A percentile compares a stretch with the other conserved stretches of the same genome.
These are phyloP conservation scores for Aphelinus atriplicis DNA, from an alignment of 1,140 invertebrate genomes.

Conservation along the genomic window DNA sequence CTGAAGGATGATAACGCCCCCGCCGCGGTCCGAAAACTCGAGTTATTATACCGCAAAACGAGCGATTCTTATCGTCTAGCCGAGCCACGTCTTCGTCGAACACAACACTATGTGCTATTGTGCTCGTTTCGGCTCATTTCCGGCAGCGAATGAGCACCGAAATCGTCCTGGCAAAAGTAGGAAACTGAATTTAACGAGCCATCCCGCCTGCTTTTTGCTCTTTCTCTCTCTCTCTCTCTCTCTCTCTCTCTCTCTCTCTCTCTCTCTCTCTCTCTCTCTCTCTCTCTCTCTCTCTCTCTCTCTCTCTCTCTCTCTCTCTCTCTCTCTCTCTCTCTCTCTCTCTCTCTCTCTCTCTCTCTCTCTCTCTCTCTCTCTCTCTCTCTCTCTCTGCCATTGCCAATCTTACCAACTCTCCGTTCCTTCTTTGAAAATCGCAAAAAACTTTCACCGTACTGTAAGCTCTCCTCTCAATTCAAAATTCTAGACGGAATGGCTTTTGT, in stretches of 20 bases:
- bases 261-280: constrained; percentile 19
- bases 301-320: constrained; percentile 5
- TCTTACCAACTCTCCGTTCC: too few species aligned
- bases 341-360: constrained; percentile 16
- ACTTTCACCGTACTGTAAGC: neutral
- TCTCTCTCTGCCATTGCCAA: neutral
- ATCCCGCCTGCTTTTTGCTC: constrained; percentile 19
- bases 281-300: constrained; percentile 11
- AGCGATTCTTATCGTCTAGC: constrained; percentile 27
- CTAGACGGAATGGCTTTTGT: constrained; percentile 10
- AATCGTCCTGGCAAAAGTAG: constrained; percentile 7
- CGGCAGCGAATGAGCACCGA: constrained; percentile 13
- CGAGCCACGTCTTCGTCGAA: constrained; percentile 23
- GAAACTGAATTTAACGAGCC: constrained; percentile 33
- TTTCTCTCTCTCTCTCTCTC: constrained; percentile 18
- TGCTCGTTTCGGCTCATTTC: constrained; percentile 31
- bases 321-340: constrained; percentile 17
- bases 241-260: neutral
- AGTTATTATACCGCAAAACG: constrained; percentile 28
- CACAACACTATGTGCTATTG: constrained; percentile 17
- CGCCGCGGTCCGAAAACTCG: constrained; percentile 13
- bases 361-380: neutral
- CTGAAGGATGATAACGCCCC: constrained; percentile 10
- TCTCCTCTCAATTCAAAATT: neutral
- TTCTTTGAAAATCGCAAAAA: constrained; percentile 4